Evolutionary conservation across 1,140 invertebrate genomes (phyloP).

Genomic region (Eciton burchellii): DNA sequence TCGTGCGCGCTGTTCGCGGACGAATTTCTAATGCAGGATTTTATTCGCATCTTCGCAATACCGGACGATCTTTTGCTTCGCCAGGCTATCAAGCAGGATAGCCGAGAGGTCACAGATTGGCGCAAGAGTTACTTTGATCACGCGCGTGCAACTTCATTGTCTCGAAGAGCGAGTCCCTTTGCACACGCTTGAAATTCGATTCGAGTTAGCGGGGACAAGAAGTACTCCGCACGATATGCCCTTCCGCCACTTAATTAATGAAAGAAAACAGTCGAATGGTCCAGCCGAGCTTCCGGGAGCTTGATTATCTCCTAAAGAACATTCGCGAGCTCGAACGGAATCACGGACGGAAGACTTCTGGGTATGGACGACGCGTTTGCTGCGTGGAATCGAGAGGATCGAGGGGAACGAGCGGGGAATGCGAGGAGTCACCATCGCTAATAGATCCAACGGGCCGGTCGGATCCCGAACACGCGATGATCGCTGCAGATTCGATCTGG

Average conservation of each 20-base stretch:
- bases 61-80: neutral
- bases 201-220: no score
- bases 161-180: no score
- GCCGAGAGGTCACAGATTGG: no score
- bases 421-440: slow-evolving; percentile 60
- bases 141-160: no score
- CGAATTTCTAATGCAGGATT: neutral
- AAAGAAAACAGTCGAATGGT: no score
- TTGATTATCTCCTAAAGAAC: no score
- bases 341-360: neutral
- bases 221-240: no score
- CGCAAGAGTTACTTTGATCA: no score
- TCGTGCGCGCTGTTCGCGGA: no score
- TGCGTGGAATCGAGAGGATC: neutral
- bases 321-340: neutral
- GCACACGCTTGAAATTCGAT: no score
- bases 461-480: slow-evolving; percentile 31
- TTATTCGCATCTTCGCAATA: neutral
- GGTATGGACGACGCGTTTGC: neutral
- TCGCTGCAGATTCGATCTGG: slow-evolving; percentile 61
- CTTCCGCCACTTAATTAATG: no score
- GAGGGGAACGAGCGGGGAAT: slow-evolving; percentile 11
- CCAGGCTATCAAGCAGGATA: neutral
- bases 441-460: slow-evolving; percentile 26
- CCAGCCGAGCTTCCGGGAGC: no score